Conservation (phyloP, 2,888 invertebrate species). For the Melanostoma scalare region DNA sequence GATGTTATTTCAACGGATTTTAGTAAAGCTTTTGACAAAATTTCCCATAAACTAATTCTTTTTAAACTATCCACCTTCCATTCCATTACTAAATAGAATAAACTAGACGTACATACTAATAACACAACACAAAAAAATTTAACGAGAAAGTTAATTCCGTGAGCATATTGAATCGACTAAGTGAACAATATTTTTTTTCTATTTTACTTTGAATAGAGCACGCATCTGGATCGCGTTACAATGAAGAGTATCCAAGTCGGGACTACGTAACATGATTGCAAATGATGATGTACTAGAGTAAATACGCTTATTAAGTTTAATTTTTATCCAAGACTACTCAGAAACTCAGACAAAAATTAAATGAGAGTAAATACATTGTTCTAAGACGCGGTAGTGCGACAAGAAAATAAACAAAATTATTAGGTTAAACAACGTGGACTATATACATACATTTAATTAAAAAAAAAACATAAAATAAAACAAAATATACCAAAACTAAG, state of each 20-base stretch:
- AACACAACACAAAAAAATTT: too few species aligned
- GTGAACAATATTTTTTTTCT: neutral
- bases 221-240: conserved; percentile 79
- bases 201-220: conserved; percentile 70
- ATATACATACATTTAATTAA: neutral
- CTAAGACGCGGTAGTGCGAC: neutral
- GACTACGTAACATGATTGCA: conserved; percentile 81
- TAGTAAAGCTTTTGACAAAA: too few species aligned
- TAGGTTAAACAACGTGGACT: conserved; percentile 33
- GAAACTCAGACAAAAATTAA: conserved; percentile 33
- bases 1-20: too few species aligned
- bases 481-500: conserved; percentile 14
- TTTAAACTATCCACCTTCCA: too few species aligned
- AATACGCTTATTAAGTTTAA: conserved; percentile 71
- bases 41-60: too few species aligned
- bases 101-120: too few species aligned
- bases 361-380: neutral
- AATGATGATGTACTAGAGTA: conserved; percentile 64
- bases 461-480: too few species aligned
- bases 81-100: too few species aligned
- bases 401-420: conserved; percentile 14
- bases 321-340: conserved; percentile 57
- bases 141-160: too few species aligned
- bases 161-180: too few species aligned
- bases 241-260: conserved; percentile 80